Base-by-base conservation (phyloP, 1,140 invertebrate genomes). In the Riptortus pedestris region DNA sequence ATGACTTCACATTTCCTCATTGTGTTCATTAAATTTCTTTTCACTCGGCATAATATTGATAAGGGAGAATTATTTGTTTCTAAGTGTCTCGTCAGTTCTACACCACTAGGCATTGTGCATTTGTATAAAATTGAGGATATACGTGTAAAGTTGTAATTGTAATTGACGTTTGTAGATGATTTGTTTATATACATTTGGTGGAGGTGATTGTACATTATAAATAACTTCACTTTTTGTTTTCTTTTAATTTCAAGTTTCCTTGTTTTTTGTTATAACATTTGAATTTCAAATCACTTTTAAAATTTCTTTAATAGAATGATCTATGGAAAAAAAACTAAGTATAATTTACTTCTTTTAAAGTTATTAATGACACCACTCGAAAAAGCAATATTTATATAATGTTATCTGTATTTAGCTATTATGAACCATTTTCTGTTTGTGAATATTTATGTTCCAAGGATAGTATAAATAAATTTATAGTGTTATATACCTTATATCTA, bases 161-260 rank as follows among this genome's bases (percentile, higher is more conserved):
- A 63, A 63, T 63, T 51, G 29, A 63, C 51, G 27, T 63, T 64
- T 64, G 63, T 64, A 64, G 63, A 64, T 64, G 62, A 64, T 64
- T 64, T 59, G 63, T 64, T 64, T 45, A 59, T 64, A 55, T 55
- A 64, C 29, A 59, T 64, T 64, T 59, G 63, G 63, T 64, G 63
- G 63, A 64, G 63, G 63, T 64, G 52, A 43, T 64, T 64, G 52
- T 64, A 63, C n/a, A 63, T 63, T 63, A 63, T 63, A 63, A 63
- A 63, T 63, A 63, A 52, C 61, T 33, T 27, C 33, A 20, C 51
- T 24, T 55, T 24, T 28, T 64, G 38, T 58, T 59, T 59, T 57
- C 59, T 38, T 20, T 59, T 59, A 16, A 64, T 59, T n/a, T 59
- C 33, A 58, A 24, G 16, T 24, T 9, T 7, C 26, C 3, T 55